A percentile compares a stretch with the other conserved stretches of the same genome.
These are phyloP conservation scores for Xylocopa sonorina DNA, from an alignment of 1,140 invertebrate species.

Conservation along the genomic window DNA sequence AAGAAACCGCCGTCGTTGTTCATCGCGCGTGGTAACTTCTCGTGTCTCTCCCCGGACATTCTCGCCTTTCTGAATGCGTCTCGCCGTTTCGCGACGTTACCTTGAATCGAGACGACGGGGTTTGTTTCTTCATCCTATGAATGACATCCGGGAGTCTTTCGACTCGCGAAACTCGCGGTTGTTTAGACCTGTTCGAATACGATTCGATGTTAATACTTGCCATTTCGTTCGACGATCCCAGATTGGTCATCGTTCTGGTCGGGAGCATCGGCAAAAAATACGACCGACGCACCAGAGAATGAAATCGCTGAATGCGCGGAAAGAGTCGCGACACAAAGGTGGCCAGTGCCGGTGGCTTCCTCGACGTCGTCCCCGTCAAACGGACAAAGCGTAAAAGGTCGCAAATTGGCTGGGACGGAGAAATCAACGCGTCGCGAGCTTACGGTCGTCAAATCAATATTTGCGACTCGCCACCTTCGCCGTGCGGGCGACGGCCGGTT, in stretches of 20 bases:
- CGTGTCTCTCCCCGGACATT: not conserved
- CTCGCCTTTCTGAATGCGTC: not conserved
- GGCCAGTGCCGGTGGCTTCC: slow-evolving; percentile 19
- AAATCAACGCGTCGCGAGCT: slow-evolving; percentile 66
- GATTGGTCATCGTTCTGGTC: not conserved
- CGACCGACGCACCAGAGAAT: not conserved
- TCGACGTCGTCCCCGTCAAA: slow-evolving; percentile 44
- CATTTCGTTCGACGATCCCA: too few relatives aligned
- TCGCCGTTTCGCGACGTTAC: slow-evolving; percentile 24
- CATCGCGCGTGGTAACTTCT: not conserved
- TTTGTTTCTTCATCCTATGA: slow-evolving; percentile 15
- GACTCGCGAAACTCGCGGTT: not conserved
- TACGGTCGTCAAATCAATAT: slow-evolving; percentile 73
- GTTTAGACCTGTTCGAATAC: too few relatives aligned
- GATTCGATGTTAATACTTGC: too few relatives aligned
- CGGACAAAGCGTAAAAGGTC: slow-evolving; percentile 60
- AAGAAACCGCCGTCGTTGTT: slow-evolving; percentile 50
- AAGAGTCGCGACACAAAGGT: slow-evolving; percentile 36
- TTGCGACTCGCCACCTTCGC: slow-evolving; percentile 63
- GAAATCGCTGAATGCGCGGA: slow-evolving; percentile 23
- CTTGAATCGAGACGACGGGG: not conserved
- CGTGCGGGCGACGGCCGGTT: slow-evolving; percentile 31
- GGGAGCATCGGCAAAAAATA: not conserved
- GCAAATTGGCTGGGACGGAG: slow-evolving; percentile 63
- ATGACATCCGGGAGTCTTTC: slow-evolving; percentile 3